phyloP scores from a whole-genome alignment of 1,140 invertebrate genomes.

The Papilio xuthus region DNA sequence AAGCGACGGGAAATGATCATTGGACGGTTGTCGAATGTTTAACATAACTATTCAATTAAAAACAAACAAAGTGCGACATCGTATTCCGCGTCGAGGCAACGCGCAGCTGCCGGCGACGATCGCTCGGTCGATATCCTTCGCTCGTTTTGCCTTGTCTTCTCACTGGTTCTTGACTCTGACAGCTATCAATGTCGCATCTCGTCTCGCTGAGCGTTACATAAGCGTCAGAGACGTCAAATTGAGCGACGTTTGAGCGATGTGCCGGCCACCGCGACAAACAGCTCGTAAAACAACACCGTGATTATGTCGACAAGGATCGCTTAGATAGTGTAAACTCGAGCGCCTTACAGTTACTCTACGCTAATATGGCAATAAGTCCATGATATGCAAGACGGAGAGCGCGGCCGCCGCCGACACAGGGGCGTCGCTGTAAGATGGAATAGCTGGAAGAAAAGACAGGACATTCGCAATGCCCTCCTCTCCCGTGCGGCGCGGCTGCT shows the following conservation, averaged over 20 bases:
- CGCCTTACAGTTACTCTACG: conserved; percentile 66
- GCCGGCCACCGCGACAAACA: conserved; percentile 40
- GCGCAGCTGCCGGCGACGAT: background rate
- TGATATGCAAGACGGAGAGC: conserved; percentile 69
- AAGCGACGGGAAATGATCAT: conserved; percentile 51
- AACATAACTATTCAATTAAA: conserved; percentile 47
- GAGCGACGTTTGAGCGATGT: background rate
- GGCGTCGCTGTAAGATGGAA: background rate
- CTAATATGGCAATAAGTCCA: conserved; percentile 77
- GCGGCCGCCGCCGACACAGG: background rate
- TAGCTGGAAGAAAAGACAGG: background rate
- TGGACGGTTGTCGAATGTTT: conserved; percentile 68
- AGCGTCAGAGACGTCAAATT: background rate
- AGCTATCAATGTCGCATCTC: too few species aligned
- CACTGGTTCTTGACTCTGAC: background rate
- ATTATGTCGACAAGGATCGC: conserved; percentile 70
- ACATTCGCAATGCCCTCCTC: background rate
- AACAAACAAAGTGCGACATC: conserved; percentile 42
- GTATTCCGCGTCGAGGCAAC: background rate
- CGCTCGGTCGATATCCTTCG: background rate
- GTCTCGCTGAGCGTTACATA: background rate
- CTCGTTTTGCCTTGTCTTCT: background rate
- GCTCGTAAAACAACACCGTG: conserved; percentile 56
- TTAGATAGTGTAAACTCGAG: conserved; percentile 51
- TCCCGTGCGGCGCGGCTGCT: background rate